A percentile compares a stretch with the other conserved stretches of the same genome.
Conservation (phyloP, 2,113 vertebrate genomes). For the Charina bottae region DNA sequence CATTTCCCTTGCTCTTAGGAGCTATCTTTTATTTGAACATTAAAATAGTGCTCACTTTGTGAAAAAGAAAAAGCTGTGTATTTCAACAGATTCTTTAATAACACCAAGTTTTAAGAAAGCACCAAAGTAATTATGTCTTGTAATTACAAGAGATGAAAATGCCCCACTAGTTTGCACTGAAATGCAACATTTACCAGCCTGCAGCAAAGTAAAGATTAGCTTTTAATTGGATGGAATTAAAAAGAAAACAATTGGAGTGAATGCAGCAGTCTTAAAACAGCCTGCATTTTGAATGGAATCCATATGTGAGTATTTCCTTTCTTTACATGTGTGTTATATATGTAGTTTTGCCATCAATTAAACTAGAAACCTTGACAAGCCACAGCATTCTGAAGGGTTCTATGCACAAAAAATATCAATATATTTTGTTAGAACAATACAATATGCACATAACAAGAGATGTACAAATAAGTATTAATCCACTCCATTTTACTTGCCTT, state of each 20-base stretch:
- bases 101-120: slow-evolving; percentile 69
- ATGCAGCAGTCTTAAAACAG: slow-evolving; percentile 63
- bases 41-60: slow-evolving; percentile 63
- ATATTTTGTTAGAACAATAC: not conserved
- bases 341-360: slow-evolving; percentile 21
- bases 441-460: not conserved
- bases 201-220: slow-evolving; percentile 71
- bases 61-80: slow-evolving; percentile 69
- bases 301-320: slow-evolving; percentile 35
- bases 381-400: not conserved
- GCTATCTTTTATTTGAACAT: slow-evolving; percentile 60
- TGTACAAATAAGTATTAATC: not conserved
- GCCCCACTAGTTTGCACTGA: slow-evolving; percentile 65
- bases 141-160: slow-evolving; percentile 74
- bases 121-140: slow-evolving; percentile 74
- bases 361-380: not conserved
- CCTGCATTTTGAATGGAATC: slow-evolving; percentile 58
- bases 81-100: slow-evolving; percentile 71
- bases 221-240: slow-evolving; percentile 71
- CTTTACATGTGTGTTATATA: slow-evolving; percentile 30
- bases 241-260: slow-evolving; percentile 69
- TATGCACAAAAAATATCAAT: not conserved
- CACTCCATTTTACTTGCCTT: not conserved
- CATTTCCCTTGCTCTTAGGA: slow-evolving; percentile 15
- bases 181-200: slow-evolving; percentile 68